Base-by-base conservation (phyloP, 1,140 invertebrate species). In the Triops longicaudatus region DNA sequence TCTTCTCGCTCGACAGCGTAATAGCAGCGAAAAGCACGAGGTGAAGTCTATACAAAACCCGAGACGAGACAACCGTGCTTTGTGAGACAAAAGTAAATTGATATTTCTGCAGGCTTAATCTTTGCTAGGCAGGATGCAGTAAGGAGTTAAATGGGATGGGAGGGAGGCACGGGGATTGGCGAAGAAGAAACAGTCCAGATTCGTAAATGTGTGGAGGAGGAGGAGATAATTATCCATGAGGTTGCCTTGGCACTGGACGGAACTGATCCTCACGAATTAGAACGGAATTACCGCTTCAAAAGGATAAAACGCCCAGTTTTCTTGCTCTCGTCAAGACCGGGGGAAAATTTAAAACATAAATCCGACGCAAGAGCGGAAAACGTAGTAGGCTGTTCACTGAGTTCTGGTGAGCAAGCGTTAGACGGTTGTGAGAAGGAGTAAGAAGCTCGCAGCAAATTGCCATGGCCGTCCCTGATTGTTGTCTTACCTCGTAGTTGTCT, bases 81-180 rank as follows among this genome's bases (percentile, higher is more conserved):
- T 63, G 50, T 17, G 17, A 63, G 50, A 63, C 50, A 63, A 63
- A 63, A 63, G 50, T 9, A 63, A 63, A 63, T 63, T 63, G 50
- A 63, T 63, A 63, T 63, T 63, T 63, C 50, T 63, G 50, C 50
- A 63, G 50, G 50, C 50, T 63, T 63, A 63, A 63, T 63, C 50
- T 63, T 63, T 63, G 50, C 50, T 22, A 22, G 50, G 50, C 50
- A 63, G 50, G 50, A 63, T 63, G 50, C 50, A n/a, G n/a, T 63
- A 63, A 63, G 17, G 50, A 63, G 50, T 63, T 63, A 63, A 63
- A 63, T 63, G 50, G 22, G 50, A 63, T 22, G 50, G 50, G 50
- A 37, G n/a, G 14, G 17, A 63, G 50, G 50, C 50, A 63, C 17
- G 22, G 50, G 22, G 50, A 63, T 63, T 63, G 50, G 50, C 22